A percentile compares a stretch with the other conserved stretches of the same genome.
phyloP scores from a whole-genome alignment of 1,140 invertebrate species.

The Drosophila micromelanica region DNA sequence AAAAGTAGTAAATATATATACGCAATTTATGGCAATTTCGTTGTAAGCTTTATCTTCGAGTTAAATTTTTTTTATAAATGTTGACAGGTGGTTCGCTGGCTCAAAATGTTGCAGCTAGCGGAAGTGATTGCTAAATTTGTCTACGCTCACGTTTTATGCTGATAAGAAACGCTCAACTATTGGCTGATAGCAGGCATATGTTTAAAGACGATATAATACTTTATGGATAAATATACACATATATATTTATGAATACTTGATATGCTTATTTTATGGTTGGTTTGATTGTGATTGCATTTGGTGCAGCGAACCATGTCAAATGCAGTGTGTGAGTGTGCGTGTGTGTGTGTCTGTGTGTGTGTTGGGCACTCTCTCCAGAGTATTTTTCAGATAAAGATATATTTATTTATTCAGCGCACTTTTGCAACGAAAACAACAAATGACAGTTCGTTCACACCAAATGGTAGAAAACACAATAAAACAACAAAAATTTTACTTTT shows the following conservation, averaged over 20 bases:
- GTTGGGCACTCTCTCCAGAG: slow-evolving; percentile 12
- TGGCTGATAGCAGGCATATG: slow-evolving; percentile 22
- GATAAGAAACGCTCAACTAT: slow-evolving; percentile 24
- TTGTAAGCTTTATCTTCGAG: too few relatives aligned
- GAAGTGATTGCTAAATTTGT: slow-evolving; percentile 29
- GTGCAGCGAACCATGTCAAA: slow-evolving; percentile 29
- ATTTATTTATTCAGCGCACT: slow-evolving; percentile 73
- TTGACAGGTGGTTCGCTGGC: slow-evolving; percentile 23
- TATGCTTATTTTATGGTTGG: neutral
- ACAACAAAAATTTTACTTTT: slow-evolving; percentile 50
- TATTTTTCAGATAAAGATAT: slow-evolving; percentile 46
- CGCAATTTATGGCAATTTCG: too few relatives aligned
- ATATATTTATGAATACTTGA: slow-evolving; percentile 6
- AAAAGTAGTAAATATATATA: too few relatives aligned
- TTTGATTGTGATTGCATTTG: slow-evolving; percentile 14
- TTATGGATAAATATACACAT: neutral
- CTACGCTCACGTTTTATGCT: slow-evolving; percentile 32
- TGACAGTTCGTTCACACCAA: slow-evolving; percentile 78
- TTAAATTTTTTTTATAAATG: slow-evolving; percentile 10
- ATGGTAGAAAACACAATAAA: slow-evolving; percentile 41
- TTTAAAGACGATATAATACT: slow-evolving; percentile 1
- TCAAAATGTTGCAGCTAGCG: slow-evolving; percentile 27
- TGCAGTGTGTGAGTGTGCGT: neutral
- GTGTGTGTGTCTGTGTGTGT: neutral
- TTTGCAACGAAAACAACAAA: slow-evolving; percentile 60